Conservation (phyloP, 2,888 invertebrate species). For the Epinotia ramella region DNA sequence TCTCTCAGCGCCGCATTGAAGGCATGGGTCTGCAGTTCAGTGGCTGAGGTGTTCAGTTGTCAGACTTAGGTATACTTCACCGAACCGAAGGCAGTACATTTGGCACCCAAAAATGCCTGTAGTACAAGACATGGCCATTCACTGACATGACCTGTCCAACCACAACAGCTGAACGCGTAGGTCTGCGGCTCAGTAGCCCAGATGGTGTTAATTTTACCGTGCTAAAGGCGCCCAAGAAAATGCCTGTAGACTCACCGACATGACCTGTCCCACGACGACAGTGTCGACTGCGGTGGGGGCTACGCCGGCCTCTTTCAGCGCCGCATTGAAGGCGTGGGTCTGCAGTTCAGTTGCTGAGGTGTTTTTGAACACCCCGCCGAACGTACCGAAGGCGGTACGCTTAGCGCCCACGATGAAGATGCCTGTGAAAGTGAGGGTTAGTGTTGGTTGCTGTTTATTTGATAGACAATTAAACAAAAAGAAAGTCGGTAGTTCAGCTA, state of each 20-base stretch:
- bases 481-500: no score
- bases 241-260: slow-evolving; percentile 88
- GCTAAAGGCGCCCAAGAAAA: slow-evolving; percentile 77
- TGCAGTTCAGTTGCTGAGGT: slow-evolving; percentile 92
- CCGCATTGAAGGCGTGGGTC: slow-evolving; percentile 91
- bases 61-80: slow-evolving; percentile 91
- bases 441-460: no score
- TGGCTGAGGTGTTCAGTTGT: slow-evolving; percentile 89
- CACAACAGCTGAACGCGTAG: slow-evolving; percentile 83
- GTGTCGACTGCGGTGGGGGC: slow-evolving; percentile 95
- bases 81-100: slow-evolving; percentile 96
- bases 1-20: slow-evolving; percentile 91
- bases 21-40: slow-evolving; percentile 93
- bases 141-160: slow-evolving; percentile 96
- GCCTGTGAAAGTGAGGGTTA: slow-evolving; percentile 79
- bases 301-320: slow-evolving; percentile 91
- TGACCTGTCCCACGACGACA: slow-evolving; percentile 95
- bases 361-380: slow-evolving; percentile 93
- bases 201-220: no score
- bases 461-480: no score
- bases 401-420: slow-evolving; percentile 97
- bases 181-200: no score
- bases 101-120: slow-evolving; percentile 96
- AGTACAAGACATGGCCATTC: no score
- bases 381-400: slow-evolving; percentile 98